These are phyloP conservation scores for Garrulus glandarius DNA, from an alignment of 2,797 vertebrate species.

Conservation along the genomic window DNA sequence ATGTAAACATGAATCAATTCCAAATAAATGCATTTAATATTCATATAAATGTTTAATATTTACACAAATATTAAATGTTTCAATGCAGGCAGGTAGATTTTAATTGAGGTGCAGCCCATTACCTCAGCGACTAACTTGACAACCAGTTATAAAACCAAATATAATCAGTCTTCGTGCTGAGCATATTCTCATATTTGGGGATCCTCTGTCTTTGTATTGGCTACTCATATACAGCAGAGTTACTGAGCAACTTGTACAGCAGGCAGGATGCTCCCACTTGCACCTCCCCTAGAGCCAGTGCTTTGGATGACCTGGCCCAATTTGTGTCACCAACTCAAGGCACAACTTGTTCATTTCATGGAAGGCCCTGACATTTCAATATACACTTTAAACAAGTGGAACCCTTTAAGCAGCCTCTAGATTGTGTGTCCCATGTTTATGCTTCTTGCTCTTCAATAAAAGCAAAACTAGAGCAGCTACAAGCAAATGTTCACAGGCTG, in stretches of 20 bases:
- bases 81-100: constrained; percentile 22
- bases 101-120: constrained; percentile 42
- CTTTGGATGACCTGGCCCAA: neutral
- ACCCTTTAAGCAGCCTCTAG: constrained; percentile 57
- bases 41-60: constrained; percentile 73
- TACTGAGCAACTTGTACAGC: neutral
- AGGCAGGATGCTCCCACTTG: neutral
- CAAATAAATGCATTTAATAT: constrained; percentile 60
- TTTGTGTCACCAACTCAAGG: neutral
- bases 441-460: constrained; percentile 71
- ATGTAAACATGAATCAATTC: constrained; percentile 66
- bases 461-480: constrained; percentile 68
- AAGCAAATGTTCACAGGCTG: constrained; percentile 70
- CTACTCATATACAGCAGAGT: neutral
- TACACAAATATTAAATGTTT: constrained; percentile 59
- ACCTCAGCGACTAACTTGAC: constrained; percentile 9
- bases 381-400: constrained; percentile 58
- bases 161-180: neutral
- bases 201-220: neutral
- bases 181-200: neutral
- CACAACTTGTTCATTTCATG: neutral
- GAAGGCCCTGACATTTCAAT: constrained; percentile 46
- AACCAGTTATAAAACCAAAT: constrained; percentile 19
- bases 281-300: neutral
- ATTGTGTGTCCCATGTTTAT: constrained; percentile 61